These are phyloP conservation scores for Diaperis boleti DNA, from an alignment of 2,888 invertebrate species.

Conservation along the genomic window DNA sequence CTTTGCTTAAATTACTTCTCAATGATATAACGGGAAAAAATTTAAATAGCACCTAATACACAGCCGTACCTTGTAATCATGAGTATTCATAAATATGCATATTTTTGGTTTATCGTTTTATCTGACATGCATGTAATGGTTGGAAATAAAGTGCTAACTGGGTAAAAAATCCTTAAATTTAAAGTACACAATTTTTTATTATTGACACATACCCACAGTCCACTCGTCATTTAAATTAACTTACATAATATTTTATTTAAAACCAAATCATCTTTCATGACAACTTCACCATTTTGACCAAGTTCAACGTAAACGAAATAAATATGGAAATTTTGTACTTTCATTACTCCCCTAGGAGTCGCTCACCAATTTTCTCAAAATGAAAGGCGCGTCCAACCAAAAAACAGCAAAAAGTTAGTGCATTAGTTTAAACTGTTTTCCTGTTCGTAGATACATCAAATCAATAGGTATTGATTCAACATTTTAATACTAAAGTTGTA, in stretches of 20 bases:
- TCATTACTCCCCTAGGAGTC: background rate
- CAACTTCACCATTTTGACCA: background rate
- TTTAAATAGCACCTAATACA: conserved; percentile 4
- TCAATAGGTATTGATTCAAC: background rate
- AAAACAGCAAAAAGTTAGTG: background rate
- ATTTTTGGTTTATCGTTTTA: conserved; percentile 13
- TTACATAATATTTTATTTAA: background rate
- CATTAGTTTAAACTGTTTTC: background rate
- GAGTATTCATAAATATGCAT: background rate
- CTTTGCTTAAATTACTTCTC: no score
- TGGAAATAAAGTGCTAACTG: no score
- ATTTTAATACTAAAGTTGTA: background rate
- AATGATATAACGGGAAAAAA: no score
- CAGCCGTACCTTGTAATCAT: background rate
- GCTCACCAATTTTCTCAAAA: background rate
- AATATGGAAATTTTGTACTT: conserved; percentile 5
- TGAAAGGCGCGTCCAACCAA: background rate
- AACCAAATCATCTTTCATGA: background rate
- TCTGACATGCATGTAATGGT: no score
- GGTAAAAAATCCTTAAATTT: no score
- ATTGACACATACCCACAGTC: no score
- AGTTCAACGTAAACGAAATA: conserved; percentile 2
- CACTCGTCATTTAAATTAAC: background rate
- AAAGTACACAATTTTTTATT: no score
- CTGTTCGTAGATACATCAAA: background rate